A percentile compares a stretch with the other conserved stretches of the same genome.
These are phyloP conservation scores for Ceratosolen solmsi DNA, from an alignment of 1,140 invertebrate species.

Conservation along the genomic window DNA sequence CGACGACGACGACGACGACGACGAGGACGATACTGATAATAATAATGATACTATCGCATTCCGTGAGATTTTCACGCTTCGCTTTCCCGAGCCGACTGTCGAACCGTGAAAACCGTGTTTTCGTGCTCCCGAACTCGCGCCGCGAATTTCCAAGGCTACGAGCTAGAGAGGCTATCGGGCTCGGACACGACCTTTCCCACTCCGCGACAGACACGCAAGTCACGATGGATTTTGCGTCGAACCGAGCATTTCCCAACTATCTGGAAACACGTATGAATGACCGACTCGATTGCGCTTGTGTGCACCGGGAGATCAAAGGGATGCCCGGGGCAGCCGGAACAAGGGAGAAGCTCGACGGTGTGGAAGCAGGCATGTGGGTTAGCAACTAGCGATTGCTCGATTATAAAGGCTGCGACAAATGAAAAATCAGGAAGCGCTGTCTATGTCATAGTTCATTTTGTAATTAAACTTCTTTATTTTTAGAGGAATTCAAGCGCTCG, in stretches of 20 bases:
- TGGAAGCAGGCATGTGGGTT: neutral
- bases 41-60: no score
- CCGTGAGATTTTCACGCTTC: no score
- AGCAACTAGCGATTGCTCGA: neutral
- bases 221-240: neutral
- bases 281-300: neutral
- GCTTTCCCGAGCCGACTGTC: no score
- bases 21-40: no score
- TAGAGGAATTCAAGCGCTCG: no score
- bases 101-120: no score
- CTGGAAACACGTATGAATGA: neutral
- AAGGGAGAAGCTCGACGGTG: neutral
- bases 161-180: neutral
- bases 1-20: no score
- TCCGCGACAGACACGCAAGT: neutral
- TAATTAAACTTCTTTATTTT: no score
- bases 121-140: no score
- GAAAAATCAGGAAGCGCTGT: neutral
- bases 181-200: neutral
- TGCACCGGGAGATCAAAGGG: neutral
- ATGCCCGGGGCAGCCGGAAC: neutral
- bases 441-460: neutral
- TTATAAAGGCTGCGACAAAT: neutral
- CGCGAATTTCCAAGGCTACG: neutral
- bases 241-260: neutral